Percentiles rank a stretch among this genome's conserved stretches.
phyloP scores from a whole-genome alignment of 2,888 invertebrate genomes.

The Nipponacmea schrenckii region DNA sequence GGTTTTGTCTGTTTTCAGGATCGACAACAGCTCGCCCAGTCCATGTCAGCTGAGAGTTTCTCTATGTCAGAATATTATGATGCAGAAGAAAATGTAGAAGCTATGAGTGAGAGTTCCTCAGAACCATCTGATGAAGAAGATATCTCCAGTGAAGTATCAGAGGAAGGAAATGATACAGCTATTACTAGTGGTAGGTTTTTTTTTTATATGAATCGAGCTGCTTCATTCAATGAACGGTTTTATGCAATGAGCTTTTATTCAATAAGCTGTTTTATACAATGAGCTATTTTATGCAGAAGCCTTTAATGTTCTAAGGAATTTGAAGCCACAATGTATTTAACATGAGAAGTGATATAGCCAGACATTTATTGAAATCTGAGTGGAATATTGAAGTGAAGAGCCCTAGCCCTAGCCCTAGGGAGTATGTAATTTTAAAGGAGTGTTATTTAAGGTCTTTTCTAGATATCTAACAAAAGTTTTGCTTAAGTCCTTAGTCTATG shows the following conservation, averaged over 20 bases:
- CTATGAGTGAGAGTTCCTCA: constrained; percentile 76
- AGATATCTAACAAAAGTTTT: too few species aligned
- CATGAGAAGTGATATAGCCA: too few species aligned
- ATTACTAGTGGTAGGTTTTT: constrained; percentile 43
- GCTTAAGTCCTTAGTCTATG: too few species aligned
- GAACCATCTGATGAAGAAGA: constrained; percentile 70
- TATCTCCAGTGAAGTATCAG: constrained; percentile 77
- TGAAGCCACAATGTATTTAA: neutral
- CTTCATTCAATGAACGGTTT: neutral
- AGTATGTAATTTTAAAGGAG: too few species aligned
- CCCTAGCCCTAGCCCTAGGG: too few species aligned
- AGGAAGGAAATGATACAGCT: constrained; percentile 64
- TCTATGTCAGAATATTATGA: constrained; percentile 82
- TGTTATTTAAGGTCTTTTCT: neutral
- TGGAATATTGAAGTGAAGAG: too few species aligned
- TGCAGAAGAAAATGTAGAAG: constrained; percentile 75
- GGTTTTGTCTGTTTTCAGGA: neutral
- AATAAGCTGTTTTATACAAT: too few species aligned
- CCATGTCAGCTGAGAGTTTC: constrained; percentile 78
- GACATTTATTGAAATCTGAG: too few species aligned
- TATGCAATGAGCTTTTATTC: too few species aligned
- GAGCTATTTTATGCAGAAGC: too few species aligned
- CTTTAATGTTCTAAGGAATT: too few species aligned
- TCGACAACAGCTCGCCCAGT: constrained; percentile 72
- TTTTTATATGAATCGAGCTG: too few species aligned